Conservation (phyloP, 37 sponge, comb jelly and placozoan species). For the Petrosia ficiformis region DNA sequence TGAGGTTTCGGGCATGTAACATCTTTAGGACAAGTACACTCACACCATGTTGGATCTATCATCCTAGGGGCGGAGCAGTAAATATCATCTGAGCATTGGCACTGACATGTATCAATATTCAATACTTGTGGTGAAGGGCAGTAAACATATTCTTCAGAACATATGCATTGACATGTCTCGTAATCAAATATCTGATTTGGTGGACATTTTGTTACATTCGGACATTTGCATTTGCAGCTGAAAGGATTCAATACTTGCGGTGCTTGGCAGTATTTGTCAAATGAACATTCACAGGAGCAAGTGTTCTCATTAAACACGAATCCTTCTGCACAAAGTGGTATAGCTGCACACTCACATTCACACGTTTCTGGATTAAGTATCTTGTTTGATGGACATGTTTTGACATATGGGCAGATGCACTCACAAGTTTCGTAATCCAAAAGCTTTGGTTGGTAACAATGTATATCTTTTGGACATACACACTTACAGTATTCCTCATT, state of each 20-base stretch:
- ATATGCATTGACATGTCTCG: constrained; percentile 21
- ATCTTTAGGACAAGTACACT: constrained; percentile 15
- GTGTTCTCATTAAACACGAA: constrained; percentile 1
- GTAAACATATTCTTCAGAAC: constrained; percentile 1
- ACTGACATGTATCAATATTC: constrained; percentile 19
- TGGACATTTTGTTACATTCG: constrained; percentile 6
- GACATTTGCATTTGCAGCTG: constrained; percentile 31
- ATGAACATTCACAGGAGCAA: constrained; percentile 40
- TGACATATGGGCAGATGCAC: background rate
- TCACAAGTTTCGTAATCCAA: background rate
- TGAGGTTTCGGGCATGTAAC: background rate
- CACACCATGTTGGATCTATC: constrained; percentile 7
- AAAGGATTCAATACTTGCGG: constrained; percentile 13
- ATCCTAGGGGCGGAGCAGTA: constrained; percentile 11
- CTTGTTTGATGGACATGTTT: background rate
- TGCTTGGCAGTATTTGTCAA: background rate
- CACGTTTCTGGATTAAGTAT: constrained; percentile 8
- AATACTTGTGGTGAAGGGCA: constrained; percentile 9
- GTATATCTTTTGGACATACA: background rate
- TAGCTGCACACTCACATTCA: constrained; percentile 31
- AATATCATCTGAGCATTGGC: constrained; percentile 11
- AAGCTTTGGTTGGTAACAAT: background rate
- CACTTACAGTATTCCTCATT: background rate
- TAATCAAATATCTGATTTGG: constrained; percentile 1
- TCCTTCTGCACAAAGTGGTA: background rate